Evolutionary conservation across 2,888 invertebrate genomes (phyloP).

Genomic region (Drosophila siamana): DNA sequence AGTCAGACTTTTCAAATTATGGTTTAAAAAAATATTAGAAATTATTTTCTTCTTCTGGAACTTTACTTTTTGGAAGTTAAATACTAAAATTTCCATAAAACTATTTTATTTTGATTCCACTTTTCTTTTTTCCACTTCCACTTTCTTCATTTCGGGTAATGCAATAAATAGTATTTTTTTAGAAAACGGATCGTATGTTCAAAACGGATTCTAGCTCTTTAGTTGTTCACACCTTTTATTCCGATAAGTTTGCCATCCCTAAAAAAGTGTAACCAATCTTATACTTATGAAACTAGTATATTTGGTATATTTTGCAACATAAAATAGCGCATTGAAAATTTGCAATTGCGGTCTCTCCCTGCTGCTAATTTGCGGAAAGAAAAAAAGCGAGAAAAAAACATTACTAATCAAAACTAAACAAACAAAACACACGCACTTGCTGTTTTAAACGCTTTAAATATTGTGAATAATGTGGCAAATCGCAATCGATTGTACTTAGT

Average conservation of each 20-base stretch:
- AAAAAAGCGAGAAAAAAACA: conserved; percentile 48
- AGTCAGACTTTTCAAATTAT: too few species aligned
- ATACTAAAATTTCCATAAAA: too few species aligned
- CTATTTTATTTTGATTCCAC: too few species aligned
- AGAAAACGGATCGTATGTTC: too few species aligned
- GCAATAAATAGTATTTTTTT: too few species aligned
- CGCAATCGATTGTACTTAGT: conserved; percentile 42
- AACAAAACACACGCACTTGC: conserved; percentile 31
- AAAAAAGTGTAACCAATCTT: conserved; percentile 33
- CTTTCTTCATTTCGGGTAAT: too few species aligned
- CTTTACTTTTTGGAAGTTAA: too few species aligned
- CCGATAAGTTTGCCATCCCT: conserved; percentile 8
- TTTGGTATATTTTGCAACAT: not conserved
- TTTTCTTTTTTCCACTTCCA: too few species aligned
- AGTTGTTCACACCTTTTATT: not conserved
- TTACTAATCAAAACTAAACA: conserved; percentile 52
- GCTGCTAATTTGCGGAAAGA: conserved; percentile 60
- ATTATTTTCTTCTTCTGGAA: too few species aligned
- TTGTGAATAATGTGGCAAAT: conserved; percentile 54
- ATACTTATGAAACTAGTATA: not conserved
- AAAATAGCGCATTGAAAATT: not conserved
- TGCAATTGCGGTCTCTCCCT: not conserved
- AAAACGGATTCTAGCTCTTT: too few species aligned
- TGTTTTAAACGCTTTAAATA: conserved; percentile 27
- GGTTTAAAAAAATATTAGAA: too few species aligned